phyloP scores from a whole-genome alignment of 2,888 invertebrate genomes.

The Germaria angustata region DNA sequence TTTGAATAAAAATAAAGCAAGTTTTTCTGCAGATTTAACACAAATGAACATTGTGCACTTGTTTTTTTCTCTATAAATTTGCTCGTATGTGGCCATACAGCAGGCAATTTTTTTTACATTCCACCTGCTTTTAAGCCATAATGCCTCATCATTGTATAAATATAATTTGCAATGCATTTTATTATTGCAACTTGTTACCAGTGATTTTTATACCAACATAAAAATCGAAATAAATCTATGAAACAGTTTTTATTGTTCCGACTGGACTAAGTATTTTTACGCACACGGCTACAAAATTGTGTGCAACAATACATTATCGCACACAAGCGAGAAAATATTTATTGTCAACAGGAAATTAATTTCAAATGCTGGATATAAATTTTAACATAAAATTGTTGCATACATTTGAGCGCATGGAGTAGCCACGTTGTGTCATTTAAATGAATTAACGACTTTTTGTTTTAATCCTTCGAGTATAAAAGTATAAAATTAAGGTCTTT shows the following conservation, averaged over 20 bases:
- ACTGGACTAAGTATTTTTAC: neutral
- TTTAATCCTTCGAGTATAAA: neutral
- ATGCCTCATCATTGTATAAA: constrained; percentile 52
- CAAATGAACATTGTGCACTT: neutral
- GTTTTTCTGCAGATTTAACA: neutral
- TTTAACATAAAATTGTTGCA: constrained; percentile 37
- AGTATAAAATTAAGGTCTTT: neutral
- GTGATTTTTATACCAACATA: constrained; percentile 40
- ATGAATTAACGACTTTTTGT: constrained; percentile 42
- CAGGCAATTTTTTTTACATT: constrained; percentile 33
- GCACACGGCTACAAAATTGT: neutral
- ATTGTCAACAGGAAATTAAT: constrained; percentile 60
- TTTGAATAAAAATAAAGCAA: constrained; percentile 44
- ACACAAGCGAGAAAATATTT: constrained; percentile 30
- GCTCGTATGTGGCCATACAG: constrained; percentile 5
- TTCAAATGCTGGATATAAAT: constrained; percentile 47
- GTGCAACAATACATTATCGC: constrained; percentile 5
- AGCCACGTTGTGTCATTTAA: constrained; percentile 12
- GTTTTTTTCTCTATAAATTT: neutral
- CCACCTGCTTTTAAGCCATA: constrained; percentile 38
- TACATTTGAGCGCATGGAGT: neutral
- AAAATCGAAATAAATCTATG: constrained; percentile 48
- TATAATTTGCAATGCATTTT: constrained; percentile 51
- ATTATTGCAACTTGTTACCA: constrained; percentile 51
- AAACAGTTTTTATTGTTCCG: constrained; percentile 13